Percentiles rank a stretch among this genome's conserved stretches.
Conservation (phyloP, 2,113 vertebrate genomes). For the Phyllostomus discolor region DNA sequence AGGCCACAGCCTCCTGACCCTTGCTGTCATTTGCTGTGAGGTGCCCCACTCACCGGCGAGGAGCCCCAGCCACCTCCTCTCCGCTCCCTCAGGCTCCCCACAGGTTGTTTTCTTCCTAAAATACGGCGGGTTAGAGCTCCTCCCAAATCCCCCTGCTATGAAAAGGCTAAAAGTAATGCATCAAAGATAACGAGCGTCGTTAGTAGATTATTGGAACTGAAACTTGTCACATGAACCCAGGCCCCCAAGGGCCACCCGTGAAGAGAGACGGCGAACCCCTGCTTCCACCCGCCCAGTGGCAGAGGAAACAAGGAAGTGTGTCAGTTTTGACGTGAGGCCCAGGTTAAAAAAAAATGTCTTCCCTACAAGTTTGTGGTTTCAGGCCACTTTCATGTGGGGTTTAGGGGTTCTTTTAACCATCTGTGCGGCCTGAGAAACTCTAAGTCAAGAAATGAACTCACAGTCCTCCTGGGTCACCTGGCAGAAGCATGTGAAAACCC, state of each 20-base stretch:
- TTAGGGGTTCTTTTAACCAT: not conserved
- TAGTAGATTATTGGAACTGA: not conserved
- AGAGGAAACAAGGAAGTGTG: not conserved
- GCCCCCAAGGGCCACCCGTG: not conserved
- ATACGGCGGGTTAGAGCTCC: not conserved
- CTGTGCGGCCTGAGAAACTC: not conserved
- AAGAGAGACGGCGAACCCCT: not conserved
- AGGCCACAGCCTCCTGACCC: not conserved
- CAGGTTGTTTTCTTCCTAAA: conserved; percentile 39
- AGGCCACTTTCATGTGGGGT: not conserved
- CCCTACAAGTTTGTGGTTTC: not conserved
- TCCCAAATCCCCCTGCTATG: not conserved
- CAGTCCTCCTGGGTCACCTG: not conserved
- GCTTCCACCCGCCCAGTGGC: not conserved
- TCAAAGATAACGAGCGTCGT: not conserved
- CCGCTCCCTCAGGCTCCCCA: conserved; percentile 75
- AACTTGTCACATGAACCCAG: not conserved
- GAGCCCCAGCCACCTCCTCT: conserved; percentile 58
- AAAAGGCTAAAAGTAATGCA: not conserved
- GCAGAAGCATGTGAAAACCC: not conserved
- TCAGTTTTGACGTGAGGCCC: not conserved
- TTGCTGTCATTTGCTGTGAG: not conserved
- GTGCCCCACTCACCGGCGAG: conserved; percentile 25
- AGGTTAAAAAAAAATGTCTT: not conserved
- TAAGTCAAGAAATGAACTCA: not conserved